Base-by-base conservation (phyloP, 1,140 invertebrate species). In the Amyelois transitella region DNA sequence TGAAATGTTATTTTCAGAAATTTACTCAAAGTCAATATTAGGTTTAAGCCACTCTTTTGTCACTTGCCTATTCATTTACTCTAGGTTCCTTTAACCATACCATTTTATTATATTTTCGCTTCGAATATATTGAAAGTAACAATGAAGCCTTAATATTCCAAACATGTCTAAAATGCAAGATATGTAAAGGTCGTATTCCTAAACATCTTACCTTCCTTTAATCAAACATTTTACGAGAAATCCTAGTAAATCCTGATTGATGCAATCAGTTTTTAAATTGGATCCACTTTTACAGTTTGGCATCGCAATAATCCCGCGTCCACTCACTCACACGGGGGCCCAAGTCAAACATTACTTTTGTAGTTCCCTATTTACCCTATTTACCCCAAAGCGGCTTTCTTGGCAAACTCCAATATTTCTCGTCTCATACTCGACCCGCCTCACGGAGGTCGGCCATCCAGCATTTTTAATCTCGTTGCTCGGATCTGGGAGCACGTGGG, bases 391-490 rank as follows among this genome's bases (percentile, higher is more conserved):
- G 76, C 75, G 77, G 77, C 80, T 82, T 82, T 78, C 80, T 79
- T 76, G 63, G 70, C 69, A 70, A 78, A 78, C 76, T 81, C 77
- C 70, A 74, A 81, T 81, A 81, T 79, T 79, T 77, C 78, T 79
- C 77, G 66, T 68, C 77, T 79, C 76, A 75, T 79, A 77, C 72
- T 75, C 80, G 77, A 83, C 81, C 79, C 75, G 65, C 51, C 68
- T 77, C 72, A 73, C 69, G 68, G 64, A 69, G 68, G 75, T 66
- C 70, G 64, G 70, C 74, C 77, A 74, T 81, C 73, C 75, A 79
- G 75, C 72, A 82, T 84, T 83, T 87, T 86, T 87, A 87, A 86
- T 87, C 82, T 86, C 73, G 77, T 86, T 80, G 67, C 53, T 55
- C 68, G 77, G 76, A 80, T 80, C 75, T 77, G 59, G 64, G 65